phyloP scores from a whole-genome alignment of 2,888 invertebrate genomes.

The Ypsolopha sequella region DNA sequence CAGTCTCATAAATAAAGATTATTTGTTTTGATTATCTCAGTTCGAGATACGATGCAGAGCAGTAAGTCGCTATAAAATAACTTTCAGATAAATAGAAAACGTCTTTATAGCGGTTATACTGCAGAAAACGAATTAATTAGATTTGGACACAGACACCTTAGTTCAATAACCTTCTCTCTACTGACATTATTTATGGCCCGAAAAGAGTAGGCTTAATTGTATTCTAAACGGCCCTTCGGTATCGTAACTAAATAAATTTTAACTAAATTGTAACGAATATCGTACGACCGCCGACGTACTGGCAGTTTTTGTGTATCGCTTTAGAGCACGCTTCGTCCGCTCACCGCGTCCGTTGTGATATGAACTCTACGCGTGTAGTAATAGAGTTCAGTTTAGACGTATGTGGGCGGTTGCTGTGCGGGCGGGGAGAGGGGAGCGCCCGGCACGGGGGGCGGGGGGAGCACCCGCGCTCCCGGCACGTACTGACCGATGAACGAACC shows the following conservation, averaged over 20 bases:
- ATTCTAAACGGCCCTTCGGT: conserved; percentile 30
- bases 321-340: neutral
- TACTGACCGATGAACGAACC: conserved; percentile 98
- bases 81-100: no score
- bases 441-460: conserved; percentile 50
- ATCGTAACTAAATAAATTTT: conserved; percentile 43
- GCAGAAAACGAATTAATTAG: no score
- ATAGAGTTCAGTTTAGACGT: conserved; percentile 20
- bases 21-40: neutral
- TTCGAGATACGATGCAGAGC: no score
- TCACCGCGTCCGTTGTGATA: neutral
- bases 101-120: no score
- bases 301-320: neutral
- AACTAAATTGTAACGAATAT: conserved; percentile 32
- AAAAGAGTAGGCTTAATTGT: conserved; percentile 33
- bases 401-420: conserved; percentile 29
- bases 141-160: neutral
- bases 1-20: conserved; percentile 61
- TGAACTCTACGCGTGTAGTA: neutral
- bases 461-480: conserved; percentile 84
- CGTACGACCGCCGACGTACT: neutral
- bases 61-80: neutral
- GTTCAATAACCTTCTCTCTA: conserved; percentile 19
- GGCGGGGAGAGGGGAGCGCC: conserved; percentile 18
- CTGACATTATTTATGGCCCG: conserved; percentile 26